These are phyloP conservation scores for Tympanuchus pallidicinctus DNA, from an alignment of 2,113 vertebrate genomes.

Conservation along the genomic window DNA sequence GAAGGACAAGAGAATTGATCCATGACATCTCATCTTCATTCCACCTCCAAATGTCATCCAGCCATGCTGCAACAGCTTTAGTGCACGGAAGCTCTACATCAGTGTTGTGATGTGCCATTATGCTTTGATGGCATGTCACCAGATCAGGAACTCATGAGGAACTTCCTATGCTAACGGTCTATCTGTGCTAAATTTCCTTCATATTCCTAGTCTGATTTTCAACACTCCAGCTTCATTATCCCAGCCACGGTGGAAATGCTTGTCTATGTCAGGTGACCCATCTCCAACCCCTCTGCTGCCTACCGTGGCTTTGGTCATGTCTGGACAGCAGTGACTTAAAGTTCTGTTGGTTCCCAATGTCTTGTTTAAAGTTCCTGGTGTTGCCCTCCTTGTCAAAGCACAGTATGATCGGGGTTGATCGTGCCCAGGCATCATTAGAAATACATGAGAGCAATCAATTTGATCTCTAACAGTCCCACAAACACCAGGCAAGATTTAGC, in stretches of 20 bases:
- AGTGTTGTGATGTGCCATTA: not conserved
- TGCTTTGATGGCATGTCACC: not conserved
- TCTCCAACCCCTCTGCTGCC: not conserved
- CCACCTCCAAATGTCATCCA: not conserved
- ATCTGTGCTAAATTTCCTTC: not conserved
- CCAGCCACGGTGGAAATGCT: accelerated
- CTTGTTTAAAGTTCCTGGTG: not conserved
- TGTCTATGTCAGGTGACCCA: not conserved
- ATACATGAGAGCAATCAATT: not conserved
- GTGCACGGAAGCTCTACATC: not conserved
- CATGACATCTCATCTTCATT: not conserved
- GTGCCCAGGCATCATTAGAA: not conserved
- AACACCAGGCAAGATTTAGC: not conserved
- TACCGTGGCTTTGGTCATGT: not conserved
- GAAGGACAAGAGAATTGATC: not conserved
- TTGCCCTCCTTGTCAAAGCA: not conserved
- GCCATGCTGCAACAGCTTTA: not conserved
- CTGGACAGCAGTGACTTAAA: not conserved
- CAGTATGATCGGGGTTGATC: not conserved
- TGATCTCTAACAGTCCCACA: not conserved
- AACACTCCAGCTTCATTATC: accelerated
- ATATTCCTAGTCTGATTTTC: not conserved
- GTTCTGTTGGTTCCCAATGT: not conserved
- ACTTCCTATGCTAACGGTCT: accelerated
- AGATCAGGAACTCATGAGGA: not conserved